Percentiles rank a stretch among this genome's conserved stretches.
Evolutionary conservation across 2,888 invertebrate genomes (phyloP).

Genomic region (Aphidius colemani): DNA sequence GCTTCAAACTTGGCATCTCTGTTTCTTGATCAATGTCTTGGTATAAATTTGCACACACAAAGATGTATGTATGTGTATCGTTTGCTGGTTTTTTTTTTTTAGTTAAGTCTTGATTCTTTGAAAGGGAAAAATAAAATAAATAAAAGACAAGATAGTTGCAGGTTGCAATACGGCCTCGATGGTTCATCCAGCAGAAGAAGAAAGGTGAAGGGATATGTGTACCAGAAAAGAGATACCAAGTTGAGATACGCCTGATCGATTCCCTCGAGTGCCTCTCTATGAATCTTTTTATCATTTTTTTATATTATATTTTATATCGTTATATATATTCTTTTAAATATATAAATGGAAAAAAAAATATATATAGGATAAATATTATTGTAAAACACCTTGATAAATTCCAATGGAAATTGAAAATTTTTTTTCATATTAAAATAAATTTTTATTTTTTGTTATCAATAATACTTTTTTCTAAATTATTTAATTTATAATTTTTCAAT

Average conservation of each 20-base stretch:
- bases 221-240: background rate
- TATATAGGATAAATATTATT: too few relatives aligned
- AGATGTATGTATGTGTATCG: too few relatives aligned
- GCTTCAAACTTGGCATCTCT: slow-evolving; percentile 19
- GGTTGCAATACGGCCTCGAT: slow-evolving; percentile 24
- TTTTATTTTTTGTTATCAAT: too few relatives aligned
- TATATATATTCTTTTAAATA: too few relatives aligned
- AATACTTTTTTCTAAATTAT: too few relatives aligned
- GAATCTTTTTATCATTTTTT: too few relatives aligned
- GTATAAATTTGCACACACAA: slow-evolving; percentile 16
- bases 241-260: slow-evolving; percentile 15
- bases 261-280: background rate
- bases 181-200: background rate
- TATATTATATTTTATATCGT: too few relatives aligned
- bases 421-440: too few relatives aligned
- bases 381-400: too few relatives aligned
- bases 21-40: slow-evolving; percentile 20
- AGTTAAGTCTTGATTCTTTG: background rate
- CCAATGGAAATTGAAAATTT: too few relatives aligned
- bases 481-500: too few relatives aligned
- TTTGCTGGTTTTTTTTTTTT: background rate
- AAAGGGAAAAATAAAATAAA: background rate
- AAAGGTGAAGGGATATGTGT: slow-evolving; percentile 14
- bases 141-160: slow-evolving; percentile 25
- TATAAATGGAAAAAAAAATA: too few relatives aligned